Percentiles rank a stretch among this genome's conserved stretches.
Evolutionary conservation across 2,797 vertebrate genomes (phyloP).

Genomic region (Anabacerthia variegaticeps): DNA sequence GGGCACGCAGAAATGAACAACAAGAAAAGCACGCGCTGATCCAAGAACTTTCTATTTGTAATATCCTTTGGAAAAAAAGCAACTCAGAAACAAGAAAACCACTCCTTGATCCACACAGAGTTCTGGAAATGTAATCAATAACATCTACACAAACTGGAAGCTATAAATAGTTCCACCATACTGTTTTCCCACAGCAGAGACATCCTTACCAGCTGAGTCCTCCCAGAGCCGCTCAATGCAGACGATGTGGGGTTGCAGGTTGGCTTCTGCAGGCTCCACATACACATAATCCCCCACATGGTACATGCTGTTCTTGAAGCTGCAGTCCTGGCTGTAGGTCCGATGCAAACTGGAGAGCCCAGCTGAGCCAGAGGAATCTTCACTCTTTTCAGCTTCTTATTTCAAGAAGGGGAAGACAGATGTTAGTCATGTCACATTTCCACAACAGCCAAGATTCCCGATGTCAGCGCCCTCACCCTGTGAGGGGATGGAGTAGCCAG

Average conservation of each 20-base stretch:
- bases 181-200: not conserved
- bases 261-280: slow-evolving; percentile 93
- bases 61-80: not conserved
- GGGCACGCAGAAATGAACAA: not conserved
- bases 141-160: not conserved
- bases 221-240: slow-evolving; percentile 98
- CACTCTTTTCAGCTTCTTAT: slow-evolving; percentile 95
- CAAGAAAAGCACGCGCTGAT: not conserved
- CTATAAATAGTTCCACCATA: not conserved
- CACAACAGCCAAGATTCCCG: accelerated
- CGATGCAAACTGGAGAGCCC: slow-evolving; percentile 89
- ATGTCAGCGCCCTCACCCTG: not conserved
- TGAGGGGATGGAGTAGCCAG: not conserved
- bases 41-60: not conserved
- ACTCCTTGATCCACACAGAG: not conserved
- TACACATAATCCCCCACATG: slow-evolving; percentile 97
- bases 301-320: slow-evolving; percentile 98
- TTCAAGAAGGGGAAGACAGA: not conserved
- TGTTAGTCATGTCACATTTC: not conserved
- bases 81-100: not conserved
- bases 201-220: slow-evolving; percentile 89
- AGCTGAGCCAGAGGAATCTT: slow-evolving; percentile 85
- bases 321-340: slow-evolving; percentile 98
- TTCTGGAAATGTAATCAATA: not conserved
- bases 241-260: slow-evolving; percentile 94